Evolutionary conservation across 1,140 invertebrate genomes (phyloP).

Genomic region (Drosophila leontia): DNA sequence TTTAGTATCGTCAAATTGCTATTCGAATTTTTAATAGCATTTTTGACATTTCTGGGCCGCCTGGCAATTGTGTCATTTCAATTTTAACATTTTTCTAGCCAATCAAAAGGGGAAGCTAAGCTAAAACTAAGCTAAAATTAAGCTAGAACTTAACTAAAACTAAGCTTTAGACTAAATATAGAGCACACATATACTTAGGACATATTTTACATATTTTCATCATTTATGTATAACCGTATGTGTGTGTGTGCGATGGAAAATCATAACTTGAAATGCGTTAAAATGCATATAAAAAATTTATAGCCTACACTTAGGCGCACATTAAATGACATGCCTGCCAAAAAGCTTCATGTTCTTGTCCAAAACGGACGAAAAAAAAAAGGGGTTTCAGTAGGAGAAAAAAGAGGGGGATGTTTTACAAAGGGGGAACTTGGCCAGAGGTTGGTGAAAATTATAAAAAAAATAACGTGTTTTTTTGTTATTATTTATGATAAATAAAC

Average conservation of each 20-base stretch:
- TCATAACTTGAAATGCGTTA: slow-evolving; percentile 82
- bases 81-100: background rate
- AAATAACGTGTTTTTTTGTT: no score
- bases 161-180: slow-evolving; percentile 34
- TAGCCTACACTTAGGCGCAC: slow-evolving; percentile 77
- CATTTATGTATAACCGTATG: slow-evolving; percentile 20
- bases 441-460: background rate
- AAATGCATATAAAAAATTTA: slow-evolving; percentile 82
- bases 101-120: background rate
- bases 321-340: slow-evolving; percentile 78
- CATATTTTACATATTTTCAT: slow-evolving; percentile 59
- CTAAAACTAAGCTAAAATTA: no score
- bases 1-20: background rate
- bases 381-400: slow-evolving; percentile 1
- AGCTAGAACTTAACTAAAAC: background rate
- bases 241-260: slow-evolving; percentile 44
- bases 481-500: no score
- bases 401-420: background rate
- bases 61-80: slow-evolving; percentile 3
- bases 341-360: slow-evolving; percentile 57
- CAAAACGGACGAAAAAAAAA: slow-evolving; percentile 30
- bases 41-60: slow-evolving; percentile 7
- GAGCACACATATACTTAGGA: slow-evolving; percentile 13
- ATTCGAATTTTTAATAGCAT: background rate
- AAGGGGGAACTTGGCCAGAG: background rate